Conservation (phyloP, 2,888 invertebrate genomes). For the Cryptus armator region DNA sequence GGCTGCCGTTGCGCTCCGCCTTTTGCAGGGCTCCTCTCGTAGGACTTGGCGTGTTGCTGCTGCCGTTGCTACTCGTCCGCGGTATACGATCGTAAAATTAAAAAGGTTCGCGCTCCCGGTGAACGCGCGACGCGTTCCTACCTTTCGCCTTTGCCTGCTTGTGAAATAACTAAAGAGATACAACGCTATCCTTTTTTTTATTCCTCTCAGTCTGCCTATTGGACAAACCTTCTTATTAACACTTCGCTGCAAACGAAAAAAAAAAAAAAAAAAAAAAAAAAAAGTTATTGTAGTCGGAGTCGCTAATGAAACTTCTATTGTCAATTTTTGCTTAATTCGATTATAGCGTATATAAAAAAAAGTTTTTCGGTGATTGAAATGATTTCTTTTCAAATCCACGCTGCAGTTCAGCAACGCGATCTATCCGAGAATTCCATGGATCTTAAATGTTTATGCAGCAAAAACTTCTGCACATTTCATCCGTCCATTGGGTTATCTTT, state of each 20-base stretch:
- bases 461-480: too few species aligned
- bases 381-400: too few species aligned
- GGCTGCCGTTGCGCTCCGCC: slow-evolving; percentile 62
- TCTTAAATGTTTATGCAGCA: too few species aligned
- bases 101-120: slow-evolving; percentile 74
- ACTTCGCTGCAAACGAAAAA: neutral
- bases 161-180: slow-evolving; percentile 58
- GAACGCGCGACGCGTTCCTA: slow-evolving; percentile 51
- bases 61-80: slow-evolving; percentile 50
- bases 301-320: neutral
- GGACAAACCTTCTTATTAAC: slow-evolving; percentile 7
- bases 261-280: neutral
- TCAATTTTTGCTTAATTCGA: neutral
- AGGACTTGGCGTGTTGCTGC: slow-evolving; percentile 31
- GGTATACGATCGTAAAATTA: slow-evolving; percentile 75
- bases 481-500: too few species aligned
- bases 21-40: slow-evolving; percentile 34
- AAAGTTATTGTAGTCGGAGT: neutral
- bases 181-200: slow-evolving; percentile 42
- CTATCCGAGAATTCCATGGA: too few species aligned
- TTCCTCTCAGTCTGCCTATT: neutral
- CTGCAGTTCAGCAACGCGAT: too few species aligned
- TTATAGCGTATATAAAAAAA: too few species aligned
- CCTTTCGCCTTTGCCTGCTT: slow-evolving; percentile 47
- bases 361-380: too few species aligned